Evolutionary conservation across 2,797 vertebrate genomes (phyloP).

Genomic region (Erethizon dorsatum): DNA sequence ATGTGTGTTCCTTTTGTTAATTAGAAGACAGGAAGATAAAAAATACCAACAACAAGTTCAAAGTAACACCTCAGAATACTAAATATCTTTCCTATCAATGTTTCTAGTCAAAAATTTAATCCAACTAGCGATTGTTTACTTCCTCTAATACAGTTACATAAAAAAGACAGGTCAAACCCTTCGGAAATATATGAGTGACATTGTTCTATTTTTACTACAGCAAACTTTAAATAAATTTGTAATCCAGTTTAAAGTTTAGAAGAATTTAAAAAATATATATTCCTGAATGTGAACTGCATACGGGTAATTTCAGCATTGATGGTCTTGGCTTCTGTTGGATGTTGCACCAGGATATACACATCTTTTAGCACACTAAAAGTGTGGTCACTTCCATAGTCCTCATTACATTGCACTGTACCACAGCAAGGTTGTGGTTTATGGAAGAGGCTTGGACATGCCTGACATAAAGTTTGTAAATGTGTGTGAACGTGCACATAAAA

Average conservation of each 20-base stretch:
- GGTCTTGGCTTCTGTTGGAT: neutral
- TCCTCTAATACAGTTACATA: neutral
- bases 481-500: neutral
- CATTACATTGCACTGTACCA: neutral
- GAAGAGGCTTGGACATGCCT: neutral
- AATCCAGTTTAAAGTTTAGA: neutral
- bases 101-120: neutral
- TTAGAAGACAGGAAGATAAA: neutral
- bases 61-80: conserved; percentile 1
- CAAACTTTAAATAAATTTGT: neutral
- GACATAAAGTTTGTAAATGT: neutral
- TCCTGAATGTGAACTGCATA: neutral
- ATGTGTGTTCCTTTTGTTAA: conserved; percentile 18
- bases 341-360: neutral
- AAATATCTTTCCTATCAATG: neutral
- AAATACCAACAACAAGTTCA: conserved; percentile 5
- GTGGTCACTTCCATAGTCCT: neutral
- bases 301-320: neutral
- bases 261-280: neutral
- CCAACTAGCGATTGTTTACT: neutral
- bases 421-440: neutral
- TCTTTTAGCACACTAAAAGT: neutral
- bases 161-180: neutral
- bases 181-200: neutral
- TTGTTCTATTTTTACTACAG: neutral